Conservation (phyloP, 2,113 vertebrate genomes). For the Nipponia nippon region DNA sequence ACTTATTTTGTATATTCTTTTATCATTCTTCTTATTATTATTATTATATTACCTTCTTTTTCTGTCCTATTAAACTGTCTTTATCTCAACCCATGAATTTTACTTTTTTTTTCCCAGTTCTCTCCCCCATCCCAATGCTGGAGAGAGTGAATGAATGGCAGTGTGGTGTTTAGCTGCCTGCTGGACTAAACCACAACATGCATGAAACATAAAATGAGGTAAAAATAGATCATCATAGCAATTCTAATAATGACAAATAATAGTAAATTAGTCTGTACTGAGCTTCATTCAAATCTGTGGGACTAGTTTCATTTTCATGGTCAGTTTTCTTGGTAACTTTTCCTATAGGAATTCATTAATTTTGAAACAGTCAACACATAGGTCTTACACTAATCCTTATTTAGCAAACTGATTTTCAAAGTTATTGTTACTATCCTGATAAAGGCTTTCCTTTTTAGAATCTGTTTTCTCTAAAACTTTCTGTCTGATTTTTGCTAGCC, state of each 20-base stretch:
- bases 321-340: not conserved
- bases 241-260: not conserved
- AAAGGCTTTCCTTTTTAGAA: not conserved
- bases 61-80: too few relatives aligned
- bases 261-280: not conserved
- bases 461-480: not conserved
- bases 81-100: too few relatives aligned
- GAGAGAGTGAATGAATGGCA: too few relatives aligned
- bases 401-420: not conserved
- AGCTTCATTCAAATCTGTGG: not conserved
- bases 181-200: not conserved
- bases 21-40: too few relatives aligned
- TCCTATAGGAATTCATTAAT: not conserved
- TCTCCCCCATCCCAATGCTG: too few relatives aligned
- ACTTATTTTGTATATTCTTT: too few relatives aligned
- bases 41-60: too few relatives aligned
- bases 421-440: not conserved
- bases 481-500: not conserved
- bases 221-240: not conserved
- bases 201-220: not conserved
- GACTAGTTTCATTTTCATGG: not conserved
- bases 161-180: too few relatives aligned
- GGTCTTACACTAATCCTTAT: not conserved
- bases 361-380: not conserved
- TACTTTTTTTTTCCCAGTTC: too few relatives aligned